phyloP scores from a whole-genome alignment of 2,113 vertebrate species.

The Elgaria multicarinata region DNA sequence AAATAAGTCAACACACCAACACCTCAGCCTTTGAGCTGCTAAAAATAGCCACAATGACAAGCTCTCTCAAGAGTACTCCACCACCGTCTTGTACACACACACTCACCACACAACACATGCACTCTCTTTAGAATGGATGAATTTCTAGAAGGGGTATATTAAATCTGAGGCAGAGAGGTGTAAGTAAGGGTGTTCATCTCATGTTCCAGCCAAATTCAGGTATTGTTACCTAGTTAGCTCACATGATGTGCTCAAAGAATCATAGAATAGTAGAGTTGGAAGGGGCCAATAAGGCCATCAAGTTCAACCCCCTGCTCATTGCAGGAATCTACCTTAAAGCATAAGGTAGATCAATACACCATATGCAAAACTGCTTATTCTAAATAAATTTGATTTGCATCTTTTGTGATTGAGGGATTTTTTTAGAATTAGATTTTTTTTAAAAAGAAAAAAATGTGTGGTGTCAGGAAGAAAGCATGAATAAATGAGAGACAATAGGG shows the following conservation, averaged over 20 bases:
- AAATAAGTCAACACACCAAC: not conserved
- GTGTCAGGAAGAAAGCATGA: not conserved
- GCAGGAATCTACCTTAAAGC: no score
- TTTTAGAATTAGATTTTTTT: not conserved
- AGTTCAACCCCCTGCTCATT: no score
- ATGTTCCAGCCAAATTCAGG: not conserved
- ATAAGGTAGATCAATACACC: not conserved
- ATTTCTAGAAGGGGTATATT: not conserved
- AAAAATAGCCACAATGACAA: not conserved
- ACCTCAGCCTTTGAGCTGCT: conserved; percentile 12
- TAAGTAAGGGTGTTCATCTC: not conserved
- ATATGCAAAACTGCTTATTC: not conserved
- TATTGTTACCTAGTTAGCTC: not conserved
- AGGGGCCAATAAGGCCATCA: no score
- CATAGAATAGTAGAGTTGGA: no score
- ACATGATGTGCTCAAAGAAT: not conserved
- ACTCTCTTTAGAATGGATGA: not conserved
- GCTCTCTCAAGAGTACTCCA: conserved; percentile 13
- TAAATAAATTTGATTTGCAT: not conserved
- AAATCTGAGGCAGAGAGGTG: not conserved
- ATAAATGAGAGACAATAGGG: not conserved
- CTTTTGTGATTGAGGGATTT: not conserved
- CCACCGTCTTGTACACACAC: not conserved
- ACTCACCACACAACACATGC: not conserved
- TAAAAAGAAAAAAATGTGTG: not conserved